Evolutionary conservation across 30 jellyfish, hydroid and myxozoan species (phyloP).

Genomic region (Mastigias papua): DNA sequence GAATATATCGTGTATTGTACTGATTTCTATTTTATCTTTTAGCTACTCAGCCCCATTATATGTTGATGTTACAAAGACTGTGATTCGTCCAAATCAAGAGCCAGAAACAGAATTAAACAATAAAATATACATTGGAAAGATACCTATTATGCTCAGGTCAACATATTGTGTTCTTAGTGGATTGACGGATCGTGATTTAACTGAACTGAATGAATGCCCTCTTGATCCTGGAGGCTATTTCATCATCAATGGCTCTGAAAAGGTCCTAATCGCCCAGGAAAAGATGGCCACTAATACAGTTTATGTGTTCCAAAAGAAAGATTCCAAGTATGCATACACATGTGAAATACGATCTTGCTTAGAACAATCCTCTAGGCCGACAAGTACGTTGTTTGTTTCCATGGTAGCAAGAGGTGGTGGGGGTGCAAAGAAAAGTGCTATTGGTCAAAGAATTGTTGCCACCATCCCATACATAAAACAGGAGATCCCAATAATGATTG

Average conservation of each 20-base stretch:
- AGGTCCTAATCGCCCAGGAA: constrained; percentile 99
- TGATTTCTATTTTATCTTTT: not conserved
- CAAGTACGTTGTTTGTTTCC: constrained; percentile 95
- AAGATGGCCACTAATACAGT: constrained; percentile 99
- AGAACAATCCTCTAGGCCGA: constrained; percentile 99
- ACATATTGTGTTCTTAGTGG: constrained; percentile 95
- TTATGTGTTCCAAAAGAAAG: constrained; percentile 97
- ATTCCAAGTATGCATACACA: constrained; percentile 96
- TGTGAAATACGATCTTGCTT: constrained; percentile 96
- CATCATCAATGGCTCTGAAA: constrained; percentile 99
- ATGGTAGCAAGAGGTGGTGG: constrained; percentile 99
- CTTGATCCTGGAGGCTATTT: constrained; percentile 99
- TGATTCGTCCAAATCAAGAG: constrained; percentile 81
- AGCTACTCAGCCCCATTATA: constrained; percentile 98
- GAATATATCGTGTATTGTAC: no score
- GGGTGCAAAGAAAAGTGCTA: constrained; percentile 96
- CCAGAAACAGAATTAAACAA: constrained; percentile 95
- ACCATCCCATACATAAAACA: constrained; percentile 98
- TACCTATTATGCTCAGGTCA: constrained; percentile 99
- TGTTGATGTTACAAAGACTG: constrained; percentile 97
- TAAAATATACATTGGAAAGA: constrained; percentile 97
- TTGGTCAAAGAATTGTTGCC: constrained; percentile 99
- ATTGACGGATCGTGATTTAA: constrained; percentile 94
- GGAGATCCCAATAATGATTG: constrained; percentile 98
- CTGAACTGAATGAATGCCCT: constrained; percentile 99